A percentile compares a stretch with the other conserved stretches of the same genome.
phyloP scores from a whole-genome alignment of 2,888 invertebrate species.

The Latrodectus hesperus region DNA sequence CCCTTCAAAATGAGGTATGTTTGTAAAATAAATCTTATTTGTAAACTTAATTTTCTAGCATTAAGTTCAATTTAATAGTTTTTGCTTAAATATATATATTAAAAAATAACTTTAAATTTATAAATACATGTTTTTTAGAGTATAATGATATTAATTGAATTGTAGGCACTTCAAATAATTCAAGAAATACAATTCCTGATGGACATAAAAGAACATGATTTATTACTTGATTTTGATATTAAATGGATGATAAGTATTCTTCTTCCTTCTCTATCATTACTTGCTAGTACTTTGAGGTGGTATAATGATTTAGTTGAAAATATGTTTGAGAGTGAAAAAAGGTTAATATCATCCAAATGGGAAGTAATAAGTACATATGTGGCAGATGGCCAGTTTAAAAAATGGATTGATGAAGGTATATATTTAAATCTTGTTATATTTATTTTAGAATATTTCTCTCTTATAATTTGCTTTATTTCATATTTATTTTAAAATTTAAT shows the following conservation, averaged over 20 bases:
- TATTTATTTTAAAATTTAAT: background rate
- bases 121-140: too few relatives aligned
- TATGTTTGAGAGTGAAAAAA: constrained; percentile 37
- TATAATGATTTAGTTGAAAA: constrained; percentile 40
- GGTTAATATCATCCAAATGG: constrained; percentile 35
- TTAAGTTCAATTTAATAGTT: too few relatives aligned
- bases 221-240: constrained; percentile 10
- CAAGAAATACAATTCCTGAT: constrained; percentile 44
- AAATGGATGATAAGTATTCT: constrained; percentile 1
- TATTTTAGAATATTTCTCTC: background rate
- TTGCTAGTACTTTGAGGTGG: constrained; percentile 46
- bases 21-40: too few relatives aligned
- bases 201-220: constrained; percentile 18
- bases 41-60: too few relatives aligned
- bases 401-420: constrained; percentile 44
- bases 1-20: too few relatives aligned
- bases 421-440: background rate
- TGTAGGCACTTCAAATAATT: constrained; percentile 35
- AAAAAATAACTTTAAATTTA: too few relatives aligned
- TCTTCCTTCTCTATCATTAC: constrained; percentile 26
- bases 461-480: background rate
- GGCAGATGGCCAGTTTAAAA: constrained; percentile 30
- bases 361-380: constrained; percentile 2
- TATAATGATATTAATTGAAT: background rate
- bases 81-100: too few relatives aligned